phyloP scores from a whole-genome alignment of 2,888 invertebrate genomes.

The Agrochola lota region DNA sequence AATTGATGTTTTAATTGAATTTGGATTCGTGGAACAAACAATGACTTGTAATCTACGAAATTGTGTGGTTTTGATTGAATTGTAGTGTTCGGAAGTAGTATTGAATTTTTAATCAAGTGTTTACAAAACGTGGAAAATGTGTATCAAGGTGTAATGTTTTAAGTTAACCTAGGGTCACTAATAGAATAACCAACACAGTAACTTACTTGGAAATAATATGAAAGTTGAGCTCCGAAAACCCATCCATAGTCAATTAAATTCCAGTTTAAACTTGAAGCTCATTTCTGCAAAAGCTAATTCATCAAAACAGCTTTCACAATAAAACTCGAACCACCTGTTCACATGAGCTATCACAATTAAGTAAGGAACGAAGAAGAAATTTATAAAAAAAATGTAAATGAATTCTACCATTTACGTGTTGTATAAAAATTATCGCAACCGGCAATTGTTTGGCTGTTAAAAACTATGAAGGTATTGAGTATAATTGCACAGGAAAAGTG shows the following conservation, averaged over 20 bases:
- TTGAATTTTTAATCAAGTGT: slow-evolving; percentile 37
- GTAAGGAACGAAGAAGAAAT: slow-evolving; percentile 29
- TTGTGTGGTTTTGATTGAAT: slow-evolving; percentile 27
- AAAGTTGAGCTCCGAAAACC: not conserved
- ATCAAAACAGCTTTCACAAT: slow-evolving; percentile 27
- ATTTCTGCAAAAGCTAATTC: slow-evolving; percentile 23
- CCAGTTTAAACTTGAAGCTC: not conserved
- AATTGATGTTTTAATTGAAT: slow-evolving; percentile 51
- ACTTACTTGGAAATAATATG: not conserved
- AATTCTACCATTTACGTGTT: slow-evolving; percentile 74
- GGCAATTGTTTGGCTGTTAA: slow-evolving; percentile 75
- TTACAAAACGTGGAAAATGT: slow-evolving; percentile 27
- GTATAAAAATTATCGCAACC: slow-evolving; percentile 66
- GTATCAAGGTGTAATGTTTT: slow-evolving; percentile 20
- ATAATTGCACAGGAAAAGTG: slow-evolving; percentile 80
- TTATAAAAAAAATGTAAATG: slow-evolving; percentile 66
- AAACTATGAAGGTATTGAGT: slow-evolving; percentile 72
- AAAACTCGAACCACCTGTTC: slow-evolving; percentile 37
- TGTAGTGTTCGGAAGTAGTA: not conserved
- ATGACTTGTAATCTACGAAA: slow-evolving; percentile 42
- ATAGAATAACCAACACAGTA: not conserved
- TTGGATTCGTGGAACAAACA: slow-evolving; percentile 32
- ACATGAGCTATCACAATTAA: slow-evolving; percentile 45
- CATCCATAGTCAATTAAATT: not conserved
- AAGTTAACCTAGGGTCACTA: not conserved